Evolutionary conservation across 2,113 vertebrate species (phyloP).

Genomic region (Petrocephalus zakoni): DNA sequence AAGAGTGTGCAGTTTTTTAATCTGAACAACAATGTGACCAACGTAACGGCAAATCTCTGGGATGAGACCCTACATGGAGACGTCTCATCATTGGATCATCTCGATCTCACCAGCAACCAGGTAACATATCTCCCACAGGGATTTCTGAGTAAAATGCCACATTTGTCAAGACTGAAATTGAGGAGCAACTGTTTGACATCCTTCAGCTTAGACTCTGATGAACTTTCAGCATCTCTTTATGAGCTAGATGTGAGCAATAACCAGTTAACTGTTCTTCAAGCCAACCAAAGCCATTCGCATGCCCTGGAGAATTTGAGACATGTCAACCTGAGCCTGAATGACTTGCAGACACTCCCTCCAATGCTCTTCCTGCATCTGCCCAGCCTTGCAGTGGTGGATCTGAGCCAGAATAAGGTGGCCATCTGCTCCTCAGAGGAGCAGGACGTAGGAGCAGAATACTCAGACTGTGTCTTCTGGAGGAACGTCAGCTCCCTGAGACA

Average conservation of each 20-base stretch:
- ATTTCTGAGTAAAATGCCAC: constrained; percentile 74
- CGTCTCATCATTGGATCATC: constrained; percentile 67
- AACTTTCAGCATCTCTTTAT: constrained; percentile 51
- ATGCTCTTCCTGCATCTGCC: constrained; percentile 61
- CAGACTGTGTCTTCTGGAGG: constrained; percentile 63
- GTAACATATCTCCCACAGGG: constrained; percentile 71
- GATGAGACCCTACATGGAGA: constrained; percentile 71
- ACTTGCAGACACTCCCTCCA: constrained; percentile 56
- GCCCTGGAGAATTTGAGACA: constrained; percentile 64
- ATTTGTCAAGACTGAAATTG: constrained; percentile 69
- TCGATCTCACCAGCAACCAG: constrained; percentile 82
- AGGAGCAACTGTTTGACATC: constrained; percentile 75
- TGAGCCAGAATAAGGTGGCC: constrained; percentile 74
- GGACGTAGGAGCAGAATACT: rapidly evolving
- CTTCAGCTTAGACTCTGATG: constrained; percentile 57
- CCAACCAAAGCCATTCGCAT: constrained; percentile 27
- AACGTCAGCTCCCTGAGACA: constrained; percentile 63
- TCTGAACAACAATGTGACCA: constrained; percentile 60
- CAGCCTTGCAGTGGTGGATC: constrained; percentile 72
- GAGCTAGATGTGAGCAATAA: constrained; percentile 87
- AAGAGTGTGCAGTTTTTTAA: constrained; percentile 76
- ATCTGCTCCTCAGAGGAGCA: constrained; percentile 58
- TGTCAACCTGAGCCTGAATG: constrained; percentile 81
- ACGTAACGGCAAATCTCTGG: constrained; percentile 74
- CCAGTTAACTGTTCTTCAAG: constrained; percentile 56